A percentile compares a stretch with the other conserved stretches of the same genome.
phyloP scores from a whole-genome alignment of 2,113 vertebrate genomes.

The Channa maculata region DNA sequence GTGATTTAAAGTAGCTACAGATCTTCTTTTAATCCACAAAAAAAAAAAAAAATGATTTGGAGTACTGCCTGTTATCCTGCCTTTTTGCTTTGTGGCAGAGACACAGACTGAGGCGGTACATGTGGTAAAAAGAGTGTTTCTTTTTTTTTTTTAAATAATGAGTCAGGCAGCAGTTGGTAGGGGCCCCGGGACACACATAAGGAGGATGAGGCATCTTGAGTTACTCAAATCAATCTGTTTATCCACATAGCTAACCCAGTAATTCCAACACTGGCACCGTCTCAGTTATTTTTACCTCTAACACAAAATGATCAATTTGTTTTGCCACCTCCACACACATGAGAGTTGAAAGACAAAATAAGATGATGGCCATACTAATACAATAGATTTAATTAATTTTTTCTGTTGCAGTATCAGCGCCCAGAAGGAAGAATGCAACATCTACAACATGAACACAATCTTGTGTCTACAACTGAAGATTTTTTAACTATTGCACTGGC shows the following conservation, averaged over 20 bases:
- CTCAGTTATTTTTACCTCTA: conserved; percentile 35
- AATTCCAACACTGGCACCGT: conserved; percentile 38
- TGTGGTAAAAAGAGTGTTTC: conserved; percentile 36
- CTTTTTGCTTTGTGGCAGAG: conserved; percentile 34
- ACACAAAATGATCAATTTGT: conserved; percentile 26
- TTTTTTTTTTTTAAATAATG: conserved; percentile 65
- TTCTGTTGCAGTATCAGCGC: not conserved
- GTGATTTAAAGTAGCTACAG: conserved; percentile 32
- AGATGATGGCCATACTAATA: not conserved
- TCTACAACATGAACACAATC: too few relatives aligned
- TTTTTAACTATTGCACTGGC: too few relatives aligned
- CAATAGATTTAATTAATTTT: conserved; percentile 10
- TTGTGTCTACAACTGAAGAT: too few relatives aligned
- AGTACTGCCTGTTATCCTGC: conserved; percentile 37
- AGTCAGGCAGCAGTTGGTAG: conserved; percentile 72
- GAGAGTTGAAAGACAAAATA: not conserved
- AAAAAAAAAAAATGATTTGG: conserved; percentile 13
- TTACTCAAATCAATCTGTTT: conserved; percentile 67
- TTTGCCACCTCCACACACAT: not conserved
- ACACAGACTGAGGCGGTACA: conserved; percentile 42
- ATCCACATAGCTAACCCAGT: conserved; percentile 53
- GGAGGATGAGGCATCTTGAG: conserved; percentile 54
- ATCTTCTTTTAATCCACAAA: conserved; percentile 19
- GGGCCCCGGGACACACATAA: conserved; percentile 56
- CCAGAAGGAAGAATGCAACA: not conserved